Evolutionary conservation across 2,888 invertebrate genomes (phyloP).

Genomic region (Mimas tiliae): DNA sequence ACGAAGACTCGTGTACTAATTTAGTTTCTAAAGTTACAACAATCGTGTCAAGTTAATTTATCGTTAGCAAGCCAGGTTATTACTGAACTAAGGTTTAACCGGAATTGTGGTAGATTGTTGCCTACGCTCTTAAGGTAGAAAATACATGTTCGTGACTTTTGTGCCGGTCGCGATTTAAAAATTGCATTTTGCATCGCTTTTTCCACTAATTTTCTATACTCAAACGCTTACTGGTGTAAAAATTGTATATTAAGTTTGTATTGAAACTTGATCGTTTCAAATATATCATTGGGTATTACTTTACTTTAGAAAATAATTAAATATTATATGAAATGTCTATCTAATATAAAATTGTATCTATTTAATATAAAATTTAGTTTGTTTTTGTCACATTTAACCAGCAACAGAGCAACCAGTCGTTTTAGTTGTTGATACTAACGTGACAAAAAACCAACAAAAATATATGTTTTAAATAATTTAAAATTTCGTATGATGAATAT

Average conservation of each 20-base stretch:
- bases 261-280: not conserved
- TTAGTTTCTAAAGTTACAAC: constrained; percentile 32
- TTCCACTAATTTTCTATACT: not conserved
- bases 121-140: not conserved
- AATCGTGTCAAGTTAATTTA: constrained; percentile 32
- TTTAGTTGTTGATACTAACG: too few relatives aligned
- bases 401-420: too few relatives aligned
- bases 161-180: not conserved
- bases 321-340: too few relatives aligned
- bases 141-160: constrained; percentile 3
- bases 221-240: not conserved
- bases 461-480: too few relatives aligned
- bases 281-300: not conserved
- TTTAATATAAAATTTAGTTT: too few relatives aligned
- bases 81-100: constrained; percentile 24
- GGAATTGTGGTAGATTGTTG: not conserved
- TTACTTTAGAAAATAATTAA: too few relatives aligned
- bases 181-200: not conserved
- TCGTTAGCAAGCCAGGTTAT: constrained; percentile 29
- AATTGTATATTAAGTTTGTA: not conserved
- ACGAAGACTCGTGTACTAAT: constrained; percentile 29
- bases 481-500: too few relatives aligned
- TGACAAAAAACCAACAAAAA: too few relatives aligned
- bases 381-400: too few relatives aligned
- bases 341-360: too few relatives aligned